phyloP scores from a whole-genome alignment of 2,797 vertebrate species.

The Sebastiscus tertius region DNA sequence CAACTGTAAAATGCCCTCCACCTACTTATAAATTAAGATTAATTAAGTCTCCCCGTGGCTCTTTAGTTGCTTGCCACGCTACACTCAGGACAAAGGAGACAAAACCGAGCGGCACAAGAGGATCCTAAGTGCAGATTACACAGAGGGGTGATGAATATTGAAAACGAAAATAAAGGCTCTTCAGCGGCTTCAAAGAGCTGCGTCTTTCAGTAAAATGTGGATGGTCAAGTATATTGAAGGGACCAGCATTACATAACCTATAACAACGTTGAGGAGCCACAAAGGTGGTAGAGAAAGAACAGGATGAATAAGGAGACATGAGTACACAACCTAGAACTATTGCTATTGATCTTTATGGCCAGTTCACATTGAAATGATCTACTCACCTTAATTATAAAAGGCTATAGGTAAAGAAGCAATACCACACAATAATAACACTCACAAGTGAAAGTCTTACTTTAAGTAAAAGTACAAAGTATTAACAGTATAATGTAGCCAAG shows the following conservation, averaged over 20 bases:
- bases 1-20: background rate
- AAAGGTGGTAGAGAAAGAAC: background rate
- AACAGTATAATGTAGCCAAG: background rate
- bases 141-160: constrained; percentile 44
- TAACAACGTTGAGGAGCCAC: background rate
- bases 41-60: constrained; percentile 28
- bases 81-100: constrained; percentile 28
- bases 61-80: constrained; percentile 30
- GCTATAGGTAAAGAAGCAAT: background rate
- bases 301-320: background rate
- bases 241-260: background rate
- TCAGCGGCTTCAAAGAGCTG: constrained; percentile 29
- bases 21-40: constrained; percentile 24
- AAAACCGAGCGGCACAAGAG: constrained; percentile 29
- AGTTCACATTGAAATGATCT: background rate
- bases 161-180: constrained; percentile 24
- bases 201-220: background rate
- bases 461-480: background rate
- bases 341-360: background rate
- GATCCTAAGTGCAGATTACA: constrained; percentile 25
- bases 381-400: background rate
- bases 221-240: background rate
- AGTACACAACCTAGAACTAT: background rate
- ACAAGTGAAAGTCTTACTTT: background rate
- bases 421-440: background rate